Evolutionary conservation across 2,113 vertebrate species (phyloP).

Genomic region (Triplophysa rosa): DNA sequence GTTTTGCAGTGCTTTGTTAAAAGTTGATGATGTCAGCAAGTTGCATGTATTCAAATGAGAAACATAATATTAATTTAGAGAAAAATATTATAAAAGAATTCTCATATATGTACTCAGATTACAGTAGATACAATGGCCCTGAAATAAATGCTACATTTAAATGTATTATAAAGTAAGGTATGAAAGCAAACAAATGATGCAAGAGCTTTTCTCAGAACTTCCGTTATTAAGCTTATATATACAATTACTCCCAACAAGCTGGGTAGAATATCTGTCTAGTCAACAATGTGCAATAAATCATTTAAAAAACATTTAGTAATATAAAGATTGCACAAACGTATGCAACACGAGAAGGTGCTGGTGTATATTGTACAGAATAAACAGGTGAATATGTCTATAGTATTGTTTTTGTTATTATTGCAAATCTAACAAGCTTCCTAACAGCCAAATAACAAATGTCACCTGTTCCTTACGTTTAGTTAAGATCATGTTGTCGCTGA

Average conservation of each 20-base stretch:
- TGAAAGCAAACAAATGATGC: too few species aligned
- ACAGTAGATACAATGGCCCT: background rate
- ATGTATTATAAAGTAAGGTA: too few species aligned
- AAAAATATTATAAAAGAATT: background rate
- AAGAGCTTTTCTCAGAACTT: too few species aligned
- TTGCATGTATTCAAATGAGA: background rate
- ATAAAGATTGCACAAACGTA: too few species aligned
- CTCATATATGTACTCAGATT: background rate
- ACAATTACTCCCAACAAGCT: too few species aligned
- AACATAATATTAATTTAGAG: background rate
- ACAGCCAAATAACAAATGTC: background rate
- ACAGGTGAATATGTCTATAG: background rate
- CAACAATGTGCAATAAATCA: too few species aligned
- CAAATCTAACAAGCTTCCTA: background rate
- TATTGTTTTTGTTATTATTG: background rate
- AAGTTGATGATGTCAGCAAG: background rate
- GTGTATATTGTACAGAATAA: too few species aligned
- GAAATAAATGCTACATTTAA: too few species aligned
- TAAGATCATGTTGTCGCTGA: conserved; percentile 12
- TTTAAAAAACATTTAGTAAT: too few species aligned
- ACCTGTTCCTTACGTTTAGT: conserved; percentile 13
- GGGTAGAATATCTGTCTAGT: too few species aligned
- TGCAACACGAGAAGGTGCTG: too few species aligned
- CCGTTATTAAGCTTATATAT: too few species aligned
- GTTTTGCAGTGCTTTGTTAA: background rate